Evolutionary conservation across 2,797 vertebrate species (phyloP).

Genomic region (Eupleurogrammus muticus): DNA sequence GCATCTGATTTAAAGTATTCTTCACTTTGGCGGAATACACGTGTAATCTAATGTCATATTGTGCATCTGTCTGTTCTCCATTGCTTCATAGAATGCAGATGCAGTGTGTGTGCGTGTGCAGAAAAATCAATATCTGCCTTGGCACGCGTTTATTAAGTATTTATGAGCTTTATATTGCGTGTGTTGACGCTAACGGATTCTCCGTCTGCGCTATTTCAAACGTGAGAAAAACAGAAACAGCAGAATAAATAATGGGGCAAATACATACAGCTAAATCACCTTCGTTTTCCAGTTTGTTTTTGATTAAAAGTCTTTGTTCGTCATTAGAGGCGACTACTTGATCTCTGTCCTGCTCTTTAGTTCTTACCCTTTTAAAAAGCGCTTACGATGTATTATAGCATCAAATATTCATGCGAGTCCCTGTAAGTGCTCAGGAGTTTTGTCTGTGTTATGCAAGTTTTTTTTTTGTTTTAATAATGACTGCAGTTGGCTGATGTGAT

Average conservation of each 20-base stretch:
- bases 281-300: slow-evolving; percentile 15
- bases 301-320: slow-evolving; percentile 13
- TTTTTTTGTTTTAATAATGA: background rate
- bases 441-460: slow-evolving; percentile 10
- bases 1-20: background rate
- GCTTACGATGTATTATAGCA: slow-evolving; percentile 36
- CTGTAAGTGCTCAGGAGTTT: slow-evolving; percentile 29
- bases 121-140: slow-evolving; percentile 19
- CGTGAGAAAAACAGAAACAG: background rate
- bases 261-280: background rate
- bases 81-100: background rate
- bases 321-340: background rate
- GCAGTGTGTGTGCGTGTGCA: background rate
- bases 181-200: background rate
- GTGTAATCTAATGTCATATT: background rate
- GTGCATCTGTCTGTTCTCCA: background rate
- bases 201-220: background rate
- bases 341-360: background rate
- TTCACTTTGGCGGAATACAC: background rate
- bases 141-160: slow-evolving; percentile 29
- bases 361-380: slow-evolving; percentile 13
- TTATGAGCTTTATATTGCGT: slow-evolving; percentile 21
- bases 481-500: slow-evolving; percentile 1
- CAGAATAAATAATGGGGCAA: background rate
- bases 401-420: slow-evolving; percentile 51